Evolutionary conservation across 2,888 invertebrate species (phyloP), one percentile per base, ranked within the genome.

Genomic region (Helicoverpa assulta): DNA sequence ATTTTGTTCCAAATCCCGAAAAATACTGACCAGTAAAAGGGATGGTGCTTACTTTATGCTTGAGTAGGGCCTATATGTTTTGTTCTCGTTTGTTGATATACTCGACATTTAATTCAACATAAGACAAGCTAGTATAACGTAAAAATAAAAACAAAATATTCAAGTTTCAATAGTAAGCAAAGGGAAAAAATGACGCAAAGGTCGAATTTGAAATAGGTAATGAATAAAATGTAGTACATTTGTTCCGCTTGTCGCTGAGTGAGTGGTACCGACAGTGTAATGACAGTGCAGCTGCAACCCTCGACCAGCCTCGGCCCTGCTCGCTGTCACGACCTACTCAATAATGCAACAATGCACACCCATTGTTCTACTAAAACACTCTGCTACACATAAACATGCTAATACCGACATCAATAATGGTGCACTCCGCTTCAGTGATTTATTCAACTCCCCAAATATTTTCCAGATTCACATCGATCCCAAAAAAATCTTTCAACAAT

Each of bases 401-500:
- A 64, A 79, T 66, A 68, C 57, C 52, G 37, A 66, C 56, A 80
- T 61, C 51, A 61, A 67, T 78, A 66, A 67, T 64, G 50, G 10
- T 54, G 63, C 68, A 64, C 61, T 79, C 33, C 26, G 59, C 37
- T 58, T 68, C 60, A 53, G n/a, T 53, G 59, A 67, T 76, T 78
- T 72, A 80, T 70, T 72, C 47, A 63, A 73, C 57, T 70, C 43
- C 64, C 51, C 60, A 70, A 77, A 73, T 74, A 70, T 77, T 76
- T 84, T 64, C 68, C 67, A 60, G 79, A 83, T 84, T 82, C 86
- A 84, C 85, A 86, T 84, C 81, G 79, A 70, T 75, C 58, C 53
- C 16, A 70, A 89, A 89, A 90, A 92, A 94, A 92, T 93, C 92
- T 93, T 92, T 93, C 90, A 85, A 89, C 95, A 95, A 95, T 95